Conservation (phyloP, 1,140 invertebrate genomes). For the Cataglyphis hispanica region DNA sequence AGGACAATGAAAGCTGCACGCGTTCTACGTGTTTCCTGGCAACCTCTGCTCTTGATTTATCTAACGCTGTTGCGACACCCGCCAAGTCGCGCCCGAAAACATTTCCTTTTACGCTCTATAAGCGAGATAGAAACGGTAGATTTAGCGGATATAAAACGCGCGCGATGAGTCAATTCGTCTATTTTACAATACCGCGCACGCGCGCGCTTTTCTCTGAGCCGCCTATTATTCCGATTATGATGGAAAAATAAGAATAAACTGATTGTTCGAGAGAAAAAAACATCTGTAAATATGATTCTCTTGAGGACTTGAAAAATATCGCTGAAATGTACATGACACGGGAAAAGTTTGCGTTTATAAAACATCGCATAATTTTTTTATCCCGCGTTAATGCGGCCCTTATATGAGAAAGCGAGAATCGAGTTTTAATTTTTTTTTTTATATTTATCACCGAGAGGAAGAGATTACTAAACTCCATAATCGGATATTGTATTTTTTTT, state of each 20-base stretch:
- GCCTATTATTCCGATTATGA: neutral
- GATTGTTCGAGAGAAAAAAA: no score
- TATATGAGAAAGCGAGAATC: neutral
- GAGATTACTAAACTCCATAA: conserved; percentile 30
- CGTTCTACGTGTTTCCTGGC: conserved; percentile 68
- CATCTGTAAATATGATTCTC: neutral
- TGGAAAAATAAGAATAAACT: neutral
- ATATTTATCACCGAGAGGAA: neutral
- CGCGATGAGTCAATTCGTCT: conserved; percentile 29
- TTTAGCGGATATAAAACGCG: conserved; percentile 39
- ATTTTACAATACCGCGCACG: neutral
- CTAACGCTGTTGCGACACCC: conserved; percentile 64
- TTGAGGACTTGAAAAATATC: neutral
- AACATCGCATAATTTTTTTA: conserved; percentile 6
- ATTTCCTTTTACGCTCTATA: conserved; percentile 57
- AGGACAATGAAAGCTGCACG: conserved; percentile 69
- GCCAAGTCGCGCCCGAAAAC: conserved; percentile 56
- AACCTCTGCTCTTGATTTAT: conserved; percentile 74
- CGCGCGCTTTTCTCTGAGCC: neutral
- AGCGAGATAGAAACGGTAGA: conserved; percentile 35
- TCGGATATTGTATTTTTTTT: conserved; percentile 22
- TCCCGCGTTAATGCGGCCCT: neutral
- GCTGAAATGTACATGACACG: neutral
- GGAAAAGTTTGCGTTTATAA: neutral
- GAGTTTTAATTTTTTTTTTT: conserved; percentile 26